phyloP scores from a whole-genome alignment of 2,888 invertebrate genomes.

The Glaucopsyche alexis region DNA sequence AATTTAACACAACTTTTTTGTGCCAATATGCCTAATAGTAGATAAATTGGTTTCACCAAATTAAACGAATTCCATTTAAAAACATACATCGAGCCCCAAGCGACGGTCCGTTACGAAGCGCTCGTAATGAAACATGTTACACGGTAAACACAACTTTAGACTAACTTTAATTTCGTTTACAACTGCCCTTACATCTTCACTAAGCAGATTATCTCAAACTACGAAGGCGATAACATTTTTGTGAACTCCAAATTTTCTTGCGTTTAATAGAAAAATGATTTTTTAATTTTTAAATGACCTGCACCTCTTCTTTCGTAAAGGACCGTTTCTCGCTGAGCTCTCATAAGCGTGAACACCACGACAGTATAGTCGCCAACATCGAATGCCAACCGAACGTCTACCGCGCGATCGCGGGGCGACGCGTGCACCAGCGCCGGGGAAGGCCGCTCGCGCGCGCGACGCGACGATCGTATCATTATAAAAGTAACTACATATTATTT shows the following conservation, averaged over 20 bases:
- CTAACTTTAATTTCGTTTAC: constrained; percentile 13
- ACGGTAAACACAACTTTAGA: background rate
- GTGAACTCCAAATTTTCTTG: constrained; percentile 3
- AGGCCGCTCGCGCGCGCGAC: constrained; percentile 47
- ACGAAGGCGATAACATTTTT: background rate
- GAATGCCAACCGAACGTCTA: constrained; percentile 31
- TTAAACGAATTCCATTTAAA: constrained; percentile 41
- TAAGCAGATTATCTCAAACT: background rate
- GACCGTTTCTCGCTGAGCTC: constrained; percentile 40
- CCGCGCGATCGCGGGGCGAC: background rate
- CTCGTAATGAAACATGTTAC: constrained; percentile 28
- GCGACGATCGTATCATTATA: constrained; percentile 55
- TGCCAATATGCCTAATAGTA: constrained; percentile 80
- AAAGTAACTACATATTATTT: constrained; percentile 65
- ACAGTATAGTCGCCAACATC: constrained; percentile 35
- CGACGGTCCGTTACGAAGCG: constrained; percentile 38
- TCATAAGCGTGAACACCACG: constrained; percentile 39
- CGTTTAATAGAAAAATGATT: constrained; percentile 18
- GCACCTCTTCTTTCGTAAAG: constrained; percentile 2
- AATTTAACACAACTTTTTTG: constrained; percentile 81
- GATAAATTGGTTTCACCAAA: constrained; percentile 76
- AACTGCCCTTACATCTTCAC: background rate
- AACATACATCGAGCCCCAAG: constrained; percentile 38
- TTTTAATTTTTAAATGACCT: background rate
- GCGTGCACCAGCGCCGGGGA: constrained; percentile 32